Evolutionary conservation across 92 coral and sea anemone genomes (phyloP).

Genomic region (Bergia sp.): DNA sequence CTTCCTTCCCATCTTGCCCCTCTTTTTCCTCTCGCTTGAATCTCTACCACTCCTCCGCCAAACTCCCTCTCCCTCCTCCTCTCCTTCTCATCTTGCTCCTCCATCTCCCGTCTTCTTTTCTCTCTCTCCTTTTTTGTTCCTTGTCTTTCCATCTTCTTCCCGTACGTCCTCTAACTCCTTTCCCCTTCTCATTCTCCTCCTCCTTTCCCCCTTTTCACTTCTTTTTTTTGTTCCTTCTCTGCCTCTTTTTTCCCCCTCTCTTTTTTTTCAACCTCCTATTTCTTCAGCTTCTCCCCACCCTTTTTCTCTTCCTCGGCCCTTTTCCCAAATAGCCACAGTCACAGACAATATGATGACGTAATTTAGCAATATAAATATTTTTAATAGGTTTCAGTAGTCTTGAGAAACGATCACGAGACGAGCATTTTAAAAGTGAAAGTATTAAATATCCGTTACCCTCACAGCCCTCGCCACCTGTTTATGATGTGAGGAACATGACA

Average conservation of each 20-base stretch:
- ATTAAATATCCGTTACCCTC: not conserved
- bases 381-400: no score
- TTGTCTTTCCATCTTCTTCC: not conserved
- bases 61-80: not conserved
- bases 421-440: not conserved
- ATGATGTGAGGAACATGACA: constrained; percentile 67
- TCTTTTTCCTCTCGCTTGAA: not conserved
- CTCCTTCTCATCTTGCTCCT: not conserved
- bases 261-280: not conserved
- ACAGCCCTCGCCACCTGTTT: constrained; percentile 80
- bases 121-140: no score
- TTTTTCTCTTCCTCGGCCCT: not conserved
- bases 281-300: not conserved
- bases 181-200: not conserved
- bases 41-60: not conserved
- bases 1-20: not conserved
- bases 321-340: not conserved
- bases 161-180: not conserved
- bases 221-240: not conserved
- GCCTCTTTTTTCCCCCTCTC: not conserved
- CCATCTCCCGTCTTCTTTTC: not conserved
- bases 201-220: not conserved
- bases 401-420: not conserved
- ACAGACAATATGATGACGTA: no score
- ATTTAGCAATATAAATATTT: no score